Evolutionary conservation across 2,888 invertebrate genomes (phyloP).

Genomic region (Himalopsyche japonica): DNA sequence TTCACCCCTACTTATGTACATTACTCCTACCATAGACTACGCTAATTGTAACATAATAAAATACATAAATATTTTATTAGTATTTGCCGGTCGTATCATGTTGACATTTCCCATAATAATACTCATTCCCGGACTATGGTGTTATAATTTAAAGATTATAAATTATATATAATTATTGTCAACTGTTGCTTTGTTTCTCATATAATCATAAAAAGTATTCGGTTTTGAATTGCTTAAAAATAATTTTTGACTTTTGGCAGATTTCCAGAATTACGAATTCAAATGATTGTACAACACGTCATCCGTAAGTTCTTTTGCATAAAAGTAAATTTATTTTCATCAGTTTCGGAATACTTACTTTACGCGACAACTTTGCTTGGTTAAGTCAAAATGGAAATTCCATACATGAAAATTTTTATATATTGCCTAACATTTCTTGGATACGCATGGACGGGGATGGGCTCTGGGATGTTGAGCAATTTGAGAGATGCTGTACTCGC

Average conservation of each 20-base stretch:
- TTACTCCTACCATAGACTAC: too few relatives aligned
- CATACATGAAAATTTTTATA: constrained; percentile 74
- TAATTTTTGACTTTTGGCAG: not conserved
- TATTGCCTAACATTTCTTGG: constrained; percentile 76
- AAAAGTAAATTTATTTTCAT: not conserved
- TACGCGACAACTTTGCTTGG: not conserved
- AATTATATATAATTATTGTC: too few relatives aligned
- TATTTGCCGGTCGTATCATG: too few relatives aligned
- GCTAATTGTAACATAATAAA: too few relatives aligned
- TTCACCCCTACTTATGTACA: too few relatives aligned
- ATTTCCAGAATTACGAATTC: not conserved
- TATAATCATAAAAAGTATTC: too few relatives aligned
- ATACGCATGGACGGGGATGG: constrained; percentile 81
- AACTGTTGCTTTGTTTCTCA: too few relatives aligned
- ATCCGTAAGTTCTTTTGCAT: not conserved
- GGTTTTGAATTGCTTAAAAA: not conserved
- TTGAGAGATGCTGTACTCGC: constrained; percentile 78
- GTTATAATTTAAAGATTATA: too few relatives aligned
- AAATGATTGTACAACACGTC: not conserved
- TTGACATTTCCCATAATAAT: too few relatives aligned
- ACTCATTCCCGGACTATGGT: too few relatives aligned
- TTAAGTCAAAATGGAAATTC: constrained; percentile 66
- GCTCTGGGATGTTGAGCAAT: constrained; percentile 72
- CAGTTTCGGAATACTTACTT: not conserved
- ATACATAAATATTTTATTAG: too few relatives aligned